Conservation (phyloP, 2,113 vertebrate species). For the Xenopus tropicalis region UCB_Xtro_10.0 CM004444.2:52148501-52149000, state of each 20-base stretch:
- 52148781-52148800: constrained; percentile 77
- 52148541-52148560: too few relatives aligned
- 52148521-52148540: too few relatives aligned
- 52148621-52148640: too few relatives aligned
- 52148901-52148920: constrained; percentile 93
- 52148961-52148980: constrained; percentile 92
- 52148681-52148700: too few relatives aligned
- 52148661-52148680: too few relatives aligned
- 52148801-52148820: constrained; percentile 83
- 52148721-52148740: neutral
- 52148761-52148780: constrained; percentile 81
- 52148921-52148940: constrained; percentile 86
- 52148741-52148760: constrained; percentile 90
- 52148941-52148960: constrained; percentile 90
- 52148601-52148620: too few relatives aligned
- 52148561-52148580: too few relatives aligned
- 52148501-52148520: too few relatives aligned
- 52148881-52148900: constrained; percentile 95
- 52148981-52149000: constrained; percentile 71
- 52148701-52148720: too few relatives aligned
- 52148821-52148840: constrained; percentile 83
- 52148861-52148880: constrained; percentile 89
- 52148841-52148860: constrained; percentile 97
- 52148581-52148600: too few relatives aligned
- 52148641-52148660: too few relatives aligned